Percentiles rank a stretch among this genome's conserved stretches.
phyloP scores from a whole-genome alignment of 35 echinoderm and acorn worm genomes.

The Strongylocentrotus purpuratus region DNA sequence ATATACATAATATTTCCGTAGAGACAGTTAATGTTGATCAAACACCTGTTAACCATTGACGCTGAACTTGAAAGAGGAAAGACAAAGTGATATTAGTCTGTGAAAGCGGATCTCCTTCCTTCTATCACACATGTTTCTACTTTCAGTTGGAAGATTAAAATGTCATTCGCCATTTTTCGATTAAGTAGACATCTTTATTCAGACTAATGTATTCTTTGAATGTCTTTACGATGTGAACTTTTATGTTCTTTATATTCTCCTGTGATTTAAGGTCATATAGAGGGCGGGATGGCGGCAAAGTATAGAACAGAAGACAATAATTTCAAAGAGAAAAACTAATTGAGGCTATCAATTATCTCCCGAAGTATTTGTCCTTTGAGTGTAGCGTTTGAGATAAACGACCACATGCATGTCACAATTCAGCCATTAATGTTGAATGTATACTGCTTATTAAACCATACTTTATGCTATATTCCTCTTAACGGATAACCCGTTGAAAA shows the following conservation, averaged over 20 bases:
- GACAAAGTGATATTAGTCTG: background rate
- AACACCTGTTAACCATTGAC: background rate
- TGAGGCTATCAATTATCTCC: no score
- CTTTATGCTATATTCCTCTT: no score
- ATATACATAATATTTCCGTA: background rate
- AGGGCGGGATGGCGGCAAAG: background rate
- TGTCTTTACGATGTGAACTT: background rate
- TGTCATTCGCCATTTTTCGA: background rate
- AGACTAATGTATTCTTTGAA: background rate
- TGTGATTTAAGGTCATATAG: background rate
- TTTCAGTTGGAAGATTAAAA: background rate
- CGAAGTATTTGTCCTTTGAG: no score
- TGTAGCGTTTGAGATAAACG: no score
- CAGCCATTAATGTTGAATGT: no score
- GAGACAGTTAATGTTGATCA: background rate
- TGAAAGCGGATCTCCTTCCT: constrained; percentile 1
- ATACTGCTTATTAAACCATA: no score
- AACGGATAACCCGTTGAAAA: no score
- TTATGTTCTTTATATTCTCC: background rate
- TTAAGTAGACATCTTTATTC: background rate
- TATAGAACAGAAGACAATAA: no score
- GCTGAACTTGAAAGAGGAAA: background rate
- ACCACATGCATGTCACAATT: no score
- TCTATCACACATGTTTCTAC: background rate
- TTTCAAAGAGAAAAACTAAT: no score